phyloP scores from a whole-genome alignment of 2,797 vertebrate species.

The Hozukius guyotensis region DNA sequence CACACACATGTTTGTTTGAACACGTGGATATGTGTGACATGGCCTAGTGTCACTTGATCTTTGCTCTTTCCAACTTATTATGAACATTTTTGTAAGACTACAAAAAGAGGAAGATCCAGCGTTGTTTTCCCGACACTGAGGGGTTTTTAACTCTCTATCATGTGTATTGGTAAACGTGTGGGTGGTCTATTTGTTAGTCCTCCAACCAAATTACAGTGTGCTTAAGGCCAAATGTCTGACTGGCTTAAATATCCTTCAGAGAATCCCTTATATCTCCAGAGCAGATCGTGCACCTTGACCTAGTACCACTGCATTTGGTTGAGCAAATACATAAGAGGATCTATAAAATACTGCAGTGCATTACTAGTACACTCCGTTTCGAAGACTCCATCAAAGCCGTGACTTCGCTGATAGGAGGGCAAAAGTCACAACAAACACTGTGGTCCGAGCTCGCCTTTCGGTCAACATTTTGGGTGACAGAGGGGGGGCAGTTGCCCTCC shows the following conservation, averaged over 20 bases:
- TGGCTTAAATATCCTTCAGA: constrained; percentile 8
- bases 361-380: neutral
- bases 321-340: neutral
- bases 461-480: constrained; percentile 48
- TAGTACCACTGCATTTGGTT: neutral
- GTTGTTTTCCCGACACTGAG: neutral
- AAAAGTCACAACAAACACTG: constrained; percentile 21
- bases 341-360: neutral
- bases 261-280: neutral
- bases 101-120: neutral
- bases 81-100: neutral
- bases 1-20: constrained; percentile 10
- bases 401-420: constrained; percentile 16
- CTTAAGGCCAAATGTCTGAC: constrained; percentile 15
- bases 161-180: constrained; percentile 42
- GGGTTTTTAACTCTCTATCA: neutral
- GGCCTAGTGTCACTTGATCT: constrained; percentile 1
- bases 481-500: constrained; percentile 63
- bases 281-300: constrained; percentile 5
- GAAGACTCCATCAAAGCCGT: neutral
- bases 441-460: constrained; percentile 17
- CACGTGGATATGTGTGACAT: neutral
- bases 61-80: neutral
- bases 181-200: constrained; percentile 55
- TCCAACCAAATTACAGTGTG: constrained; percentile 12